Base-by-base conservation (phyloP, 2,888 invertebrate genomes). In the Standfussiana lucernea region DNA sequence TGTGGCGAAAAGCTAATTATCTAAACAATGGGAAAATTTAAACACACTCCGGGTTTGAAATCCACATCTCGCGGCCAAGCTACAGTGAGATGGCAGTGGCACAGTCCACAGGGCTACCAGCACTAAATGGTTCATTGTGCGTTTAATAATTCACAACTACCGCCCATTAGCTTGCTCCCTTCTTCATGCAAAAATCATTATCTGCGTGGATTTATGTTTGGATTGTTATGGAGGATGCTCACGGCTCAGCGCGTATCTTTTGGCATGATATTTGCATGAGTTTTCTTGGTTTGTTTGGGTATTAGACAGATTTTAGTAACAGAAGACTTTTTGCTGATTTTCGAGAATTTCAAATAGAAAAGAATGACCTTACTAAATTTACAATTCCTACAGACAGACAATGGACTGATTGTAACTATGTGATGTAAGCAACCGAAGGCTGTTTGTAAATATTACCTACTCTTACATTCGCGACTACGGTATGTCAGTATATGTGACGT, bases 91-190 rank as follows among this genome's bases (percentile, higher is more conserved):
- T 72, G 72, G 50, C 70, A 76, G 62, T 72, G 72, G 50, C 70
- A 76, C 56, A 69, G 70, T 45, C 42, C 28, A 56, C 66, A n/a
- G 64, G 56, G 65, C 71, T 77, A 75, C 80, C 74, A 71, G 61
- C 72, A 73, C 74, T 84, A 77, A 83, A 88, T 83, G 78, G 89
- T 88, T 85, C 80, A 89, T 80, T 81, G 81, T 79, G 65, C 59
- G 70, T 65, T 88, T 86, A 84, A 84, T 86, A 83, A 88, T 88
- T 88, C 82, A 87, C 72, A 68, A 84, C 80, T 79, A 85, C 85
- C 85, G 87, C 69, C 82, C 88, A 87, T 85, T 85, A 82, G 78
- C 79, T 67, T 74, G 62, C 79, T 81, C 73, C 24, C 59, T 64
- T 71, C 71, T 80, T 79, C 80, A 84, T 88, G 75, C 76, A 88